Conservation (phyloP, 2,888 invertebrate species). For the Harpagoxenus sublaevis region DNA sequence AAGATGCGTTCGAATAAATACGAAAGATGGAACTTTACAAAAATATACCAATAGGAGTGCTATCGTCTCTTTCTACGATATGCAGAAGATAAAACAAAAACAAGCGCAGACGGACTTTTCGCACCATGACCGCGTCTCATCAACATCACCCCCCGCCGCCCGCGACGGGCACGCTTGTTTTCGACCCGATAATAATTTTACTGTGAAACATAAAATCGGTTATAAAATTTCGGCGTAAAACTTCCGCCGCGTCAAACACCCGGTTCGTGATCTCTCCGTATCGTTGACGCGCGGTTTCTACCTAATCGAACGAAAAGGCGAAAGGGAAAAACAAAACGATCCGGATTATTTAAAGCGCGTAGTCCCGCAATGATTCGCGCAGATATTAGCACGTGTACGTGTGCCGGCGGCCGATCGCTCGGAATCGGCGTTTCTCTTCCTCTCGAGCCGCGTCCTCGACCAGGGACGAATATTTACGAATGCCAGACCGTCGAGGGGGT, state of each 20-base stretch:
- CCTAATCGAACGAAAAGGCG: slow-evolving; percentile 17
- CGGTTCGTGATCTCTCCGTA: background rate
- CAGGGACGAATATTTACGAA: background rate
- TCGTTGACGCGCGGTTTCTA: background rate
- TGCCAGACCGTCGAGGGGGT: background rate
- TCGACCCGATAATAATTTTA: slow-evolving; percentile 46
- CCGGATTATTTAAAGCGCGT: background rate
- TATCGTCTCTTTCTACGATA: background rate
- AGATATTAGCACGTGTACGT: background rate
- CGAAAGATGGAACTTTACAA: background rate
- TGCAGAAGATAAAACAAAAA: background rate
- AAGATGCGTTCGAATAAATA: background rate
- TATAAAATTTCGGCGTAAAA: background rate
- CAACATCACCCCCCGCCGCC: no score
- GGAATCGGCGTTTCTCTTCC: background rate
- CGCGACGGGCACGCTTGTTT: slow-evolving; percentile 30
- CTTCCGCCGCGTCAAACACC: background rate
- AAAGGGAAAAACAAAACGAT: background rate
- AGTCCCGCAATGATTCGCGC: background rate
- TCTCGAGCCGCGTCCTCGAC: background rate
- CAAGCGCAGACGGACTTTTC: background rate
- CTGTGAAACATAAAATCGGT: background rate
- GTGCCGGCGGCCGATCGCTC: background rate
- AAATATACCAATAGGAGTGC: background rate
- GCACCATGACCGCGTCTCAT: background rate